These are phyloP conservation scores for Pampus argenteus DNA, from an alignment of 2,797 vertebrate genomes.

Conservation along the genomic window DNA sequence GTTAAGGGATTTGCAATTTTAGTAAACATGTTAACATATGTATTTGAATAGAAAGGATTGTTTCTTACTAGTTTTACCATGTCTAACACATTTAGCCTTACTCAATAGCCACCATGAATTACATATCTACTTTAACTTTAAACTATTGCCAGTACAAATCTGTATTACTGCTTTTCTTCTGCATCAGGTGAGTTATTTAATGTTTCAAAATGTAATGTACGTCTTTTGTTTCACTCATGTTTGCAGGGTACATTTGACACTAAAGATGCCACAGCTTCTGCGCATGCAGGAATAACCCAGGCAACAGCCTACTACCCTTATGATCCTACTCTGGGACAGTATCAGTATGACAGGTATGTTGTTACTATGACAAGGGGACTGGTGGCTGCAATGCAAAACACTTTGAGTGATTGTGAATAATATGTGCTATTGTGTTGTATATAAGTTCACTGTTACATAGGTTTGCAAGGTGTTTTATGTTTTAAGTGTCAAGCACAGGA, in stretches of 20 bases:
- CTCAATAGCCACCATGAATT: neutral
- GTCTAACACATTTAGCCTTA: neutral
- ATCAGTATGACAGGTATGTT: constrained; percentile 86
- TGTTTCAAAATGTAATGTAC: neutral
- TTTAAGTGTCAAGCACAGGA: neutral
- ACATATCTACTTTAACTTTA: neutral
- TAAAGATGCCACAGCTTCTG: constrained; percentile 93
- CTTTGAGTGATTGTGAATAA: neutral
- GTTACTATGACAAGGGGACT: neutral
- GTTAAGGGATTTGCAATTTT: neutral
- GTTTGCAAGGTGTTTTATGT: neutral
- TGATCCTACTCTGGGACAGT: constrained; percentile 95
- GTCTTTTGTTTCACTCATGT: constrained; percentile 20
- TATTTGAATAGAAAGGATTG: neutral
- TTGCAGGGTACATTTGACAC: constrained; percentile 94
- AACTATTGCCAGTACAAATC: neutral
- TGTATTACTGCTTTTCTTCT: neutral
- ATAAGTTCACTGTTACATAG: constrained; percentile 1
- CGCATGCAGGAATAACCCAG: constrained; percentile 93
- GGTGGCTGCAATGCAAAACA: constrained; percentile 3
- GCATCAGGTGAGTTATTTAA: neutral
- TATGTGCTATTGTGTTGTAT: too few relatives aligned
- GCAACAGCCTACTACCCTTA: constrained; percentile 95
- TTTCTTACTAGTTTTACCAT: neutral
- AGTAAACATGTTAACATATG: neutral